Base-by-base conservation (phyloP, 2,113 vertebrate species). In the Anolis carolinensis region DNA sequence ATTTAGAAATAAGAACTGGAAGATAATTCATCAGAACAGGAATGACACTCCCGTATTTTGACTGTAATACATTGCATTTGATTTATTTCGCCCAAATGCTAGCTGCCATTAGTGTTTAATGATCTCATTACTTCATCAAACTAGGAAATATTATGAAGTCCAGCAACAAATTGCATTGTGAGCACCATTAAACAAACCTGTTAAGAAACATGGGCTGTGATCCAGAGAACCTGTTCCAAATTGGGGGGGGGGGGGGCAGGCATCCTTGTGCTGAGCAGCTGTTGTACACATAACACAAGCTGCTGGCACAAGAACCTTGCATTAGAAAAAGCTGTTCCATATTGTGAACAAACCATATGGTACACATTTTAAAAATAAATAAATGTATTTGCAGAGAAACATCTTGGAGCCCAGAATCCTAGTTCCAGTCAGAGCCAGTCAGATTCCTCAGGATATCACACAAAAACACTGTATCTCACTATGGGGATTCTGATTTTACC, bases 221-320 rank as follows among this genome's bases (percentile, higher is more conserved):
- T 86, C 72, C 78, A 81, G 79, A 81, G 79, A 74, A 86, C 10
- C 14, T 21, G 39, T 81, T 86, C 16, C 7, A 74, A 74, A 75
- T 7, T 16, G 39, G 48, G 55, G 44, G 36, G 67, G 8, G 23
- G 39, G 48, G 55, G 44, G 36, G 67, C 16, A 67, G 39, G 2
- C 25, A 50, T 34, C 59, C 39, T 65, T 30, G 2, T 30, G 39
- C 39, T 8, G 30, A 72, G 21, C 25, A 67, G 14, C n/a, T 48
- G 30, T 50, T 84, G 8, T 21, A 20, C 73, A 74, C 39, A 20
- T 65, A 50, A 59, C 36, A 75, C 36, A 75, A 75, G 82, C 65
- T 63, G 55, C 14, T 39, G 63, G 55, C 48, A 20, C 1, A 39
- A 36, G 52, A 30, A 32, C 52, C 34, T 27, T 32, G 18, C 5